Conservation (phyloP, 2,797 vertebrate genomes). For the Percopsis omiscomaycus region DNA sequence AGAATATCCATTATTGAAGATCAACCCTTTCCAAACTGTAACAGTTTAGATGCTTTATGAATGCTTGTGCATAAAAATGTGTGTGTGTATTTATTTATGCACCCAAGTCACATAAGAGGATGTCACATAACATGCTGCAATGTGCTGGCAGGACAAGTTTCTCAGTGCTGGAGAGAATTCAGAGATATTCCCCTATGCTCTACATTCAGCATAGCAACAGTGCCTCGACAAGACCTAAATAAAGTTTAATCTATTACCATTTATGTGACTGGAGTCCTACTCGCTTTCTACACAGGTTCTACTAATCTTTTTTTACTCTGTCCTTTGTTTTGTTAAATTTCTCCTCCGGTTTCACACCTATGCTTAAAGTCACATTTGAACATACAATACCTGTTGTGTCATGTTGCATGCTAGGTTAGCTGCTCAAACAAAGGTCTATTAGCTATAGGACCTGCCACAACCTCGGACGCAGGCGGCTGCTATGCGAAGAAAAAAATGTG, state of each 20-base stretch:
- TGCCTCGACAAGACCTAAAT: constrained; percentile 14
- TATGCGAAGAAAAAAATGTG: constrained; percentile 1
- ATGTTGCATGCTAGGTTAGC: constrained; percentile 14
- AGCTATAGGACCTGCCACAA: constrained; percentile 12
- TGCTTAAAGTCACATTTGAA: too few relatives aligned
- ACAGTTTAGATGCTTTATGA: not conserved
- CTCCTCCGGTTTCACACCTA: not conserved
- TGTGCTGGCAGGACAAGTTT: constrained; percentile 27
- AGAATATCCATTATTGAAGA: too few relatives aligned
- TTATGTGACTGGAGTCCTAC: constrained; percentile 22
- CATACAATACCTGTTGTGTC: constrained; percentile 21
- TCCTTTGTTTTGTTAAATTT: constrained; percentile 30
- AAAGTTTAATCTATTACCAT: constrained; percentile 19
- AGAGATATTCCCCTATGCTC: constrained; percentile 20
- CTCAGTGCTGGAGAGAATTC: constrained; percentile 16
- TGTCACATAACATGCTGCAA: constrained; percentile 13
- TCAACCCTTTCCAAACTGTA: too few relatives aligned
- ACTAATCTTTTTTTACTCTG: not conserved
- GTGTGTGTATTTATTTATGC: constrained; percentile 15
- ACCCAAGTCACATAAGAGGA: constrained; percentile 15
- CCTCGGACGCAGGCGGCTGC: constrained; percentile 9
- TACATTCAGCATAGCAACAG: constrained; percentile 20
- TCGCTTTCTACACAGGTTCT: constrained; percentile 1
- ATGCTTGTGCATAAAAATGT: not conserved
- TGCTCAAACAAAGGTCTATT: constrained; percentile 15